Percentiles rank a stretch among this genome's conserved stretches.
Conservation (phyloP, 2,113 vertebrate genomes). For the Thunnus thynnus region DNA sequence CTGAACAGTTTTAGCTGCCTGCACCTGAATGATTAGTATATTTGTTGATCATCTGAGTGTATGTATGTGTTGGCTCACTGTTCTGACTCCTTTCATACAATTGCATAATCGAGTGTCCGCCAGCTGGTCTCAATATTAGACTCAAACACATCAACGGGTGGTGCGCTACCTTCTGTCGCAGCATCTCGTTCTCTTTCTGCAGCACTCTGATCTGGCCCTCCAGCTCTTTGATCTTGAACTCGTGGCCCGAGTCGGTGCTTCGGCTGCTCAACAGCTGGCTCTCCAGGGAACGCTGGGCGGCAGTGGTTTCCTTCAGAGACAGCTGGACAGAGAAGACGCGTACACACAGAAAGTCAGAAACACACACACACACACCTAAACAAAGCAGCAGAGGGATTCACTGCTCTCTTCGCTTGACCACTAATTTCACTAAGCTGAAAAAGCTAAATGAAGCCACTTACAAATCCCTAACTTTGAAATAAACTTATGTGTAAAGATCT, state of each 20-base stretch:
- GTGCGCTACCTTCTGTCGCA: conserved; percentile 88
- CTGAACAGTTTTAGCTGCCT: not conserved
- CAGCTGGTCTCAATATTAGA: no score
- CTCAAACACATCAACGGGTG: no score
- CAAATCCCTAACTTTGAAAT: no score
- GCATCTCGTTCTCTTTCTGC: conserved; percentile 93
- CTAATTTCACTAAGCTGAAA: no score
- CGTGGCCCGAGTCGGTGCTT: conserved; percentile 84
- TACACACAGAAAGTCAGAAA: not conserved
- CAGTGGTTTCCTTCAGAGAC: conserved; percentile 86
- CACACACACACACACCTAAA: not conserved
- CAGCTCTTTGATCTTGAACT: conserved; percentile 91
- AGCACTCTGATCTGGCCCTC: conserved; percentile 88
- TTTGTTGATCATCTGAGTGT: no score
- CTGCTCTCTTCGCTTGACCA: no score
- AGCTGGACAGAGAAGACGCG: conserved; percentile 72
- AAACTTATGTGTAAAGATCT: no score
- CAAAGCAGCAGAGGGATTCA: not conserved
- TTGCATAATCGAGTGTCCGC: no score
- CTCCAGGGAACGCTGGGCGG: conserved; percentile 87
- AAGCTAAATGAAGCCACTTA: no score
- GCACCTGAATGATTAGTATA: no score
- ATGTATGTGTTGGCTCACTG: no score
- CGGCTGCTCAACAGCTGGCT: conserved; percentile 84
- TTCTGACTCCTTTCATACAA: no score